Evolutionary conservation across 1,140 invertebrate species (phyloP), one percentile per base, ranked within the genome.

Genomic region (Micrasema longulum): DNA sequence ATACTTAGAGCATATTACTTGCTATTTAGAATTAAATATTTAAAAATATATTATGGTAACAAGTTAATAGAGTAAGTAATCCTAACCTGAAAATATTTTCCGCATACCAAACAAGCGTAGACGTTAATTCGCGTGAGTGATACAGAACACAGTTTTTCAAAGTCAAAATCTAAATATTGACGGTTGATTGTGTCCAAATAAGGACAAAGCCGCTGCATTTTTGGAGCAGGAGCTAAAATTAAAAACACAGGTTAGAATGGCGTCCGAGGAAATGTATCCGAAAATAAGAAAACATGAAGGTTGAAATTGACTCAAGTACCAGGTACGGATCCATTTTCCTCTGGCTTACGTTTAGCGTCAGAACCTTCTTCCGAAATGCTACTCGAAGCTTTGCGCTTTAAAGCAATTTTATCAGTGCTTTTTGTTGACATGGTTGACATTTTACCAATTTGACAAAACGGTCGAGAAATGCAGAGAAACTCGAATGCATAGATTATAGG

Each of bases 51-150:
- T n/a, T n/a, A n/a, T n/a, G n/a, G n/a, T n/a, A n/a, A n/a, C n/a
- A n/a, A n/a, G n/a, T n/a, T n/a, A n/a, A n/a, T n/a, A n/a, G n/a
- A n/a, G n/a, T n/a, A n/a, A n/a, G n/a, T n/a, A 22, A 36, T 52
- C 36, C 71, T 71, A 76, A 85, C 84, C 82, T 85, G 98, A 80
- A 99, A 99, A 82, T 99, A 99, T 86, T 99, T 99, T 18, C 98
- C 98, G 85, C 98, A 99, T 1, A 99, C 97, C 35, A 99, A 87
- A 82, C 98, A 99, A n/a, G 97, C 98, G 84, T 99, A 99, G 20
- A 99, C 97, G 88, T 99, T 99, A 63, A 99, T 97, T 79, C 98
- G 92, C 0, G 97, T 99, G 45, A 99, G 82, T 2, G 97, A 99
- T 18, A 99, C 92, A 0, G 97, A 99, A 82, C 98, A 99, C 2